Conservation (phyloP, 1,140 invertebrate species). For the Drosophila bocki region DNA sequence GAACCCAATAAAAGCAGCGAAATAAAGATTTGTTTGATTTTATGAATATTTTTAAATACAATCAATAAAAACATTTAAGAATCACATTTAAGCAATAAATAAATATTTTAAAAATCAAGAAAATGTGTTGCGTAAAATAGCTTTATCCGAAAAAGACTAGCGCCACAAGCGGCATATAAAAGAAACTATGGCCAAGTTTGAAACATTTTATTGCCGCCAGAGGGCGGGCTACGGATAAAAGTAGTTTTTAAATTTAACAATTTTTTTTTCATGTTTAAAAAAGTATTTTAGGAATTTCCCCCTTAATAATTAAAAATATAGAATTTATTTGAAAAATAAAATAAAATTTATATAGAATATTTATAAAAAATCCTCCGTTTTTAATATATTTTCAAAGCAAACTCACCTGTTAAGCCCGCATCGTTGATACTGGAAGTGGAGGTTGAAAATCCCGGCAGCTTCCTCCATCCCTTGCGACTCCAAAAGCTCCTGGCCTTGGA, state of each 20-base stretch:
- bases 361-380: not conserved
- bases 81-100: too few relatives aligned
- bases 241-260: too few relatives aligned
- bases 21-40: too few relatives aligned
- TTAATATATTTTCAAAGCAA: not conserved
- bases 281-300: too few relatives aligned
- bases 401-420: constrained; percentile 87
- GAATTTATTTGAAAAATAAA: not conserved
- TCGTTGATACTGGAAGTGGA: constrained; percentile 89
- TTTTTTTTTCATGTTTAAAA: not conserved
- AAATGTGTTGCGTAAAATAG: not conserved
- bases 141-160: not conserved
- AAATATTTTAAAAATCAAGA: not conserved
- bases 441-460: constrained; percentile 89
- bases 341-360: not conserved
- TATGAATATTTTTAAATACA: not conserved
- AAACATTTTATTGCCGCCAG: not conserved
- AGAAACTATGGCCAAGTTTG: not conserved
- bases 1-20: too few relatives aligned
- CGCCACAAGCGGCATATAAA: not conserved
- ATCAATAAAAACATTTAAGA: not conserved
- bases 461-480: constrained; percentile 91
- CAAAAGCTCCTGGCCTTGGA: constrained; percentile 87
- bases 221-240: not conserved
- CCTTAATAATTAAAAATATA: not conserved